Evolutionary conservation across 2,888 invertebrate species (phyloP), one percentile per base, ranked within the genome.

Genomic region (Pterostichus madidus): DNA sequence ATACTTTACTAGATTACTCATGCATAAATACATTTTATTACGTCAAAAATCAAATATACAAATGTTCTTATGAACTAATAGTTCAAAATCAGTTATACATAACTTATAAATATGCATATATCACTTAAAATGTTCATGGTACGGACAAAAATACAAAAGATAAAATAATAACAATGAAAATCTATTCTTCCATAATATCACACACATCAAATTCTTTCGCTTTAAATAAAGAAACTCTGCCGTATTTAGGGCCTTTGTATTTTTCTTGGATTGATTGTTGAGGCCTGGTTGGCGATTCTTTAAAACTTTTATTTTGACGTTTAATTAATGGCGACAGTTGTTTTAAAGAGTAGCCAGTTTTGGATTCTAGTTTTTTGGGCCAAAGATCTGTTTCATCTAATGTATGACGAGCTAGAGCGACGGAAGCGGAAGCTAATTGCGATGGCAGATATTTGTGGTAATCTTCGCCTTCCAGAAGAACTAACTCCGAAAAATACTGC

Each of bases 201-300:
- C 31, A 24, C 31, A 6, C 10, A 11, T 31, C n/a, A 64, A 64
- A 35, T 64, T 64, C 64, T 64, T 32, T 87, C 0, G 88, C 88
- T 73, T 86, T 86, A 39, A 87, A 32, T 2, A 87, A 82, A 6
- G 88, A 87, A 56, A 89, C 89, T 56, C 84, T 85, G 31, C 86
- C 84, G 80, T 87, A 89, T 80, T 87, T 87, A 0, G 84, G 84
- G 32, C 86, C 87, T 78, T 90, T 91, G 89, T 93, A 93, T 87
- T 93, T 93, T 75, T 91, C 91, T 64, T 90, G 89, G 5, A 93
- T 90, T 2, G 93, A 91, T 86, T 92, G 91, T 85, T 93, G 92
- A 17, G 91, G 88, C 84, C 90, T 90, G 10, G 87, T 87, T 6
- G 90, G 89, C 7, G 92, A 91, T 83, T 90, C 90, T 81, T 86